Percentiles rank a stretch among this genome's conserved stretches.
phyloP scores from a whole-genome alignment of 2,888 invertebrate genomes.

The Creontiades dilutus region DNA sequence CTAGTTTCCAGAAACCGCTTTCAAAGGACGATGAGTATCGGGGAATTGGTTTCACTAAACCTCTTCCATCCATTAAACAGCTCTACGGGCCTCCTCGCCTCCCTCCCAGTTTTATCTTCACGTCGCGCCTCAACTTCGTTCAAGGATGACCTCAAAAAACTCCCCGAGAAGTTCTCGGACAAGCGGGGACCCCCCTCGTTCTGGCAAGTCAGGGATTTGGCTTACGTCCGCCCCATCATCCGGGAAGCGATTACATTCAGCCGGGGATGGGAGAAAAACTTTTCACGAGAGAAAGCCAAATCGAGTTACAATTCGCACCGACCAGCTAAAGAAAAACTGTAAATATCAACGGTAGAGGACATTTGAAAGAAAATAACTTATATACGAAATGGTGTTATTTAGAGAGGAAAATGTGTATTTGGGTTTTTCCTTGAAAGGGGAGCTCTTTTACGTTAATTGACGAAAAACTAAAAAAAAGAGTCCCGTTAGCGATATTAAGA shows the following conservation, averaged over 20 bases:
- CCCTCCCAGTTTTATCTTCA: not conserved
- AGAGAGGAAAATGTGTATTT: not conserved
- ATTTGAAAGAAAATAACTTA: not conserved
- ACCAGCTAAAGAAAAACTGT: not conserved
- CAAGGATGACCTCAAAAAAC: slow-evolving; percentile 41
- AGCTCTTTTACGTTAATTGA: slow-evolving; percentile 35
- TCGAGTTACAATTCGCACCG: not conserved
- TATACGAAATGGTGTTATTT: not conserved
- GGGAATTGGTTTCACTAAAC: not conserved
- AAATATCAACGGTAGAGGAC: not conserved
- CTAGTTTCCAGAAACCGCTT: not conserved
- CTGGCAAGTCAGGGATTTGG: not conserved
- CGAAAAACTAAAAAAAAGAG: not conserved
- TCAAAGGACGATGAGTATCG: not conserved
- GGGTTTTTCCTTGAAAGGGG: not conserved
- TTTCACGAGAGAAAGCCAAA: not conserved
- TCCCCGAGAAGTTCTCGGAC: not conserved
- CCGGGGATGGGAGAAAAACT: too few relatives aligned
- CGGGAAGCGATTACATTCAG: too few relatives aligned
- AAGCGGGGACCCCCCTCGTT: not conserved
- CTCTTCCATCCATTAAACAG: not conserved
- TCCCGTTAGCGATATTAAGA: slow-evolving; percentile 44
- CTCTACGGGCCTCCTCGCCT: not conserved
- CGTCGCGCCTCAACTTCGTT: slow-evolving; percentile 24
- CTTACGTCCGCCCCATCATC: not conserved